A percentile compares a stretch with the other conserved stretches of the same genome.
Conservation (phyloP, 2,797 vertebrate species). For the Acrossocheilus fasciatus region DNA sequence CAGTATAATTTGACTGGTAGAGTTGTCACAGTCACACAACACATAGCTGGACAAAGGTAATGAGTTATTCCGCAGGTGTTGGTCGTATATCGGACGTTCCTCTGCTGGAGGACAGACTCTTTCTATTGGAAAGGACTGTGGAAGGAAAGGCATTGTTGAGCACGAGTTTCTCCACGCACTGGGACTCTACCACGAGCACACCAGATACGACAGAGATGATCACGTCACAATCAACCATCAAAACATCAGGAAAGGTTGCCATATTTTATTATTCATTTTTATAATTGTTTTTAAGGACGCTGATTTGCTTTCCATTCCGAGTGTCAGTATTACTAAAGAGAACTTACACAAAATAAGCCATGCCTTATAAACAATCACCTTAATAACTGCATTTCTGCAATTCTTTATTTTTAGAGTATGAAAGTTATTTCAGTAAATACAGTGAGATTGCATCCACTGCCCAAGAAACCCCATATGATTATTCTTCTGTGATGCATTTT, state of each 20-base stretch:
- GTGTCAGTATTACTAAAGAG: neutral
- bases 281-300: neutral
- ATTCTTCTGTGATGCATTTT: constrained; percentile 87
- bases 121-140: constrained; percentile 82
- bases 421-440: constrained; percentile 74
- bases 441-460: constrained; percentile 66
- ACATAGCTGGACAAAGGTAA: no score
- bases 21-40: no score
- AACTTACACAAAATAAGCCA: neutral
- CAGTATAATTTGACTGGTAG: neutral
- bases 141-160: constrained; percentile 74
- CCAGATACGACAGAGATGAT: constrained; percentile 63
- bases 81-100: constrained; percentile 77
- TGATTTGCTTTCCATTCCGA: neutral
- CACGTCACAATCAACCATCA: constrained; percentile 59
- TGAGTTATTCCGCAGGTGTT: constrained; percentile 78
- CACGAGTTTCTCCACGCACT: constrained; percentile 87
- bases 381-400: neutral
- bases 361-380: neutral
- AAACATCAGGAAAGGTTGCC: constrained; percentile 77
- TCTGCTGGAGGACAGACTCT: constrained; percentile 71
- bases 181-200: constrained; percentile 89
- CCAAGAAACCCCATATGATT: constrained; percentile 85
- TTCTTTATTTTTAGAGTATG: constrained; percentile 52
- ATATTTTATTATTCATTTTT: neutral